Percentiles rank a stretch among this genome's conserved stretches.
phyloP scores from a whole-genome alignment of 2,113 vertebrate genomes.

The Grammomys surdaster region DNA sequence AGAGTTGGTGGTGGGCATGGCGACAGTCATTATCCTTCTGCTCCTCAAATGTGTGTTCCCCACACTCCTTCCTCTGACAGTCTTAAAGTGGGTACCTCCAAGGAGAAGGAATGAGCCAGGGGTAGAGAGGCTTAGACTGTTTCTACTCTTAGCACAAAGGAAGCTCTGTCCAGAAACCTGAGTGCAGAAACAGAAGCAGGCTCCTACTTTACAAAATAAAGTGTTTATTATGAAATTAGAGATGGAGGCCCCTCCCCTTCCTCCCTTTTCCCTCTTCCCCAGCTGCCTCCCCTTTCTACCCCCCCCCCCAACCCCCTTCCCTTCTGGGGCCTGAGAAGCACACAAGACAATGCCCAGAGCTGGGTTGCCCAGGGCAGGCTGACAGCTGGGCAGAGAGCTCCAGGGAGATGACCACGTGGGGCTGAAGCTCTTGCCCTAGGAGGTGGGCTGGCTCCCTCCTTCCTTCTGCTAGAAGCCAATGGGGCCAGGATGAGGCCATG shows the following conservation, averaged over 20 bases:
- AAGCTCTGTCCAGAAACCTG: conserved; percentile 16
- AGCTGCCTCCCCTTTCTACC: conserved; percentile 63
- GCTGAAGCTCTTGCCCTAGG: conserved; percentile 69
- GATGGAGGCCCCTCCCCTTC: conserved; percentile 83
- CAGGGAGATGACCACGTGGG: conserved; percentile 71
- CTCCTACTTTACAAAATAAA: conserved; percentile 82
- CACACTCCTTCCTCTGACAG: too few species aligned
- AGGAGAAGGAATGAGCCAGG: not conserved
- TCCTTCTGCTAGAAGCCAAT: conserved; percentile 68
- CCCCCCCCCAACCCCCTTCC: not conserved
- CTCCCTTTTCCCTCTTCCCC: conserved; percentile 73
- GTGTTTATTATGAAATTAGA: conserved; percentile 86
- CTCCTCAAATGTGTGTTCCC: not conserved
- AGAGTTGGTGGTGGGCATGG: not conserved
- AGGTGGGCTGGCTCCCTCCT: conserved; percentile 60
- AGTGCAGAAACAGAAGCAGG: not conserved
- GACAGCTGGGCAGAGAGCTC: conserved; percentile 76
- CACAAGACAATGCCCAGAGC: conserved; percentile 66
- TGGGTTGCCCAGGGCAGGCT: conserved; percentile 57
- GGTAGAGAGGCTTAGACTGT: not conserved
- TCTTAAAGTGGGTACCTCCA: not conserved
- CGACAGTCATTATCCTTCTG: not conserved
- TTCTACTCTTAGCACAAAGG: not conserved
- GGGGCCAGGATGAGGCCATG: conserved; percentile 80
- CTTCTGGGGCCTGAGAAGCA: conserved; percentile 69